phyloP scores from a whole-genome alignment of 1,140 invertebrate genomes.

The Caenorhabditis elegans region WBcel235 BX284606.5:10746501-10747000 shows the following conservation, averaged over 20 bases:
- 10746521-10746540: not conserved
- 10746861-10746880: slow-evolving; percentile 22
- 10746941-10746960: not conserved
- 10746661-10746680: not conserved
- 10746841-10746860: slow-evolving; percentile 23
- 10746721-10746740: not conserved
- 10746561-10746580: not conserved
- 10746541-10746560: slow-evolving; percentile 2
- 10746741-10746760: slow-evolving; percentile 18
- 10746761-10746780: not conserved
- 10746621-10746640: slow-evolving; percentile 33
- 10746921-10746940: not conserved
- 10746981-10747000: no score
- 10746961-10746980: no score
- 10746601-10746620: slow-evolving; percentile 34
- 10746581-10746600: not conserved
- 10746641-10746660: slow-evolving; percentile 20
- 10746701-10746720: not conserved
- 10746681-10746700: not conserved
- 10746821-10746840: slow-evolving; percentile 1
- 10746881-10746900: not conserved
- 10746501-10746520: not conserved
- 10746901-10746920: slow-evolving; percentile 25
- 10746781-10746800: not conserved
- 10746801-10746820: slow-evolving; percentile 26